These are phyloP conservation scores for Saccopteryx bilineata DNA, from an alignment of 2,113 vertebrate species.

Conservation along the genomic window DNA sequence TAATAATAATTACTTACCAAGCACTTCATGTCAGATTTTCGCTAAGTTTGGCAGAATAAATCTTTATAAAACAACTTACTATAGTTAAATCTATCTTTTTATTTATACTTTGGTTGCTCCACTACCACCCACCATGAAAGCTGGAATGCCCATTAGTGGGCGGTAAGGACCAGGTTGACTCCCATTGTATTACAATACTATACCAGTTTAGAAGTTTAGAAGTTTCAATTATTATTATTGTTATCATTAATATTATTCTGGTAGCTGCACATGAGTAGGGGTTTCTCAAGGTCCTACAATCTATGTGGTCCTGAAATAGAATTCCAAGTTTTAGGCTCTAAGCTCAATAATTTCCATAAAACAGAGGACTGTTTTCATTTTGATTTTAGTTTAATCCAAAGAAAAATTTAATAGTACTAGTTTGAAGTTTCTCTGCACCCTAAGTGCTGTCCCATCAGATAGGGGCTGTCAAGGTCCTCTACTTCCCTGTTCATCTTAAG, in stretches of 20 bases:
- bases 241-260: neutral
- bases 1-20: no score
- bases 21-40: no score
- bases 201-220: neutral
- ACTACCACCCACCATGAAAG: no score
- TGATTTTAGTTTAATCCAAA: slow-evolving; percentile 35
- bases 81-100: no score
- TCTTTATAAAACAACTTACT: no score
- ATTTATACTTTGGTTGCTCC: no score
- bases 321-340: neutral
- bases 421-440: neutral
- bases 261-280: neutral
- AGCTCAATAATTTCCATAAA: neutral
- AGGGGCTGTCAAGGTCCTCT: no score
- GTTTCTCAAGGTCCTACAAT: neutral
- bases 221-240: neutral
- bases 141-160: no score
- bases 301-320: neutral
- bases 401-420: neutral
- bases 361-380: neutral
- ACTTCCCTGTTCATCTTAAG: neutral
- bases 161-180: no score
- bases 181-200: neutral
- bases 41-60: no score
- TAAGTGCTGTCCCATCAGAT: neutral